Conservation (phyloP, 37 sponge, comb jelly and placozoan genomes). For the Crambe crambe region DNA sequence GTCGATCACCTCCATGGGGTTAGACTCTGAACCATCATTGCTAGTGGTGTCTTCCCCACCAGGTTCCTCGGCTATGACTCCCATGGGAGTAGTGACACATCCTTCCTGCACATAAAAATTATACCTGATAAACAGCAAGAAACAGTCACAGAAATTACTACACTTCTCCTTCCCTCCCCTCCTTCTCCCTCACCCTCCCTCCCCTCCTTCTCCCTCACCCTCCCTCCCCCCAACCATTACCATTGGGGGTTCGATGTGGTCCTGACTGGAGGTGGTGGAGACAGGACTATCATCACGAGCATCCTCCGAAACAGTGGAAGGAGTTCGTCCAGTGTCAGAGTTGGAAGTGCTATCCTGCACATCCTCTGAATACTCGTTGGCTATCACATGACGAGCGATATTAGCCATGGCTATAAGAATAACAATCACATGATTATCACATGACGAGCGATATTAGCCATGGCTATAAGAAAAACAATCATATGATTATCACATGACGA, state of each 20-base stretch:
- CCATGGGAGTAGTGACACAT: conserved; percentile 25
- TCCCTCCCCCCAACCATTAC: no score
- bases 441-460: conserved; percentile 13
- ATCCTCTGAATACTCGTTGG: conserved; percentile 35
- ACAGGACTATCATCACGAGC: conserved; percentile 36
- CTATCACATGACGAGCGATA: conserved; percentile 33
- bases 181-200: no score
- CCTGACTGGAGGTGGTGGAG: conserved; percentile 27
- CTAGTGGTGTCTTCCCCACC: conserved; percentile 63
- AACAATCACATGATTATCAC: conserved; percentile 26
- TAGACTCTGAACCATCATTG: conserved; percentile 62
- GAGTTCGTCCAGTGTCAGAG: not conserved
- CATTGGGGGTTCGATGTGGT: conserved; percentile 20
- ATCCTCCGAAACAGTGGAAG: not conserved
- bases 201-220: no score
- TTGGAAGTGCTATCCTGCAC: not conserved
- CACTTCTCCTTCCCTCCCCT: no score
- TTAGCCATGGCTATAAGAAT: conserved; percentile 6
- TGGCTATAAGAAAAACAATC: conserved; percentile 1
- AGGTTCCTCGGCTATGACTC: conserved; percentile 48
- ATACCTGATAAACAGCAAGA: no score
- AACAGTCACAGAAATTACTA: no score
- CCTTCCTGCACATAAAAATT: not conserved
- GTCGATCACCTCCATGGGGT: conserved; percentile 26
- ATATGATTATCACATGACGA: conserved; percentile 34